These are phyloP conservation scores for Bos taurus DNA, from an alignment of 2,113 vertebrate genomes.

Conservation along the genomic window ARS-UCD2.0 NC_037340.1:55570501-55571000, in stretches of 20 bases:
- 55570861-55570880: background rate
- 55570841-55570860: background rate
- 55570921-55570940: background rate
- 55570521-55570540: background rate
- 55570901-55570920: background rate
- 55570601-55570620: background rate
- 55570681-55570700: background rate
- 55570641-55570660: background rate
- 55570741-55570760: background rate
- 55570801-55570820: background rate
- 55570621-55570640: background rate
- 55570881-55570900: background rate
- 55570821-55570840: background rate
- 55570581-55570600: background rate
- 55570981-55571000: rapidly evolving
- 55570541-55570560: background rate
- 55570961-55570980: too few species aligned
- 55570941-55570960: background rate
- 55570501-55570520: background rate
- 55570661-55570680: background rate
- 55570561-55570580: background rate
- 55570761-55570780: background rate
- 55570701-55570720: background rate
- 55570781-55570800: background rate
- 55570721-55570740: background rate